phyloP scores from a whole-genome alignment of 2,797 vertebrate genomes.

The Alfaro cultratus region DNA sequence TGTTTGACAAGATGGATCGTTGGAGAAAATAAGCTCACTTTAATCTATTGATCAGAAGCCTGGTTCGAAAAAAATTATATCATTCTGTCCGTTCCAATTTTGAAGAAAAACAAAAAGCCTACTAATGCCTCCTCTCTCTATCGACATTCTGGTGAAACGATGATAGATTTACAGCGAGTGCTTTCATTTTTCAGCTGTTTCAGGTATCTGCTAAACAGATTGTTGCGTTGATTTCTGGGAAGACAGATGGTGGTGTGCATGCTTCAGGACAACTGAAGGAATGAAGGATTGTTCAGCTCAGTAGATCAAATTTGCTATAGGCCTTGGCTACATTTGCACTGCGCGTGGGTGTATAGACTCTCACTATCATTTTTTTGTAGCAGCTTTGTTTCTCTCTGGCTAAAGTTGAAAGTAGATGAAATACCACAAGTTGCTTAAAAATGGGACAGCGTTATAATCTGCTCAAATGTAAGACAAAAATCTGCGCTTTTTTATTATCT shows the following conservation, averaged over 20 bases:
- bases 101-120: conserved; percentile 81
- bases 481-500: conserved; percentile 15
- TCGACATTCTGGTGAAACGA: conserved; percentile 78
- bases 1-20: conserved; percentile 42
- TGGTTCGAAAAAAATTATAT: conserved; percentile 68
- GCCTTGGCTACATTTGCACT: conserved; percentile 79
- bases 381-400: conserved; percentile 78
- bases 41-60: conserved; percentile 68
- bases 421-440: conserved; percentile 67
- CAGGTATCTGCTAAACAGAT: conserved; percentile 86
- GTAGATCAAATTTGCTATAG: conserved; percentile 84
- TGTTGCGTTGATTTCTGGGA: conserved; percentile 84
- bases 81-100: conserved; percentile 78
- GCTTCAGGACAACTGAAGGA: conserved; percentile 81
- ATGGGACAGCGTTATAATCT: conserved; percentile 56
- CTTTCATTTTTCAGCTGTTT: conserved; percentile 82
- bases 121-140: conserved; percentile 79
- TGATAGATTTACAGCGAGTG: conserved; percentile 84
- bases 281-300: conserved; percentile 84
- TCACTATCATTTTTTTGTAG: conserved; percentile 68
- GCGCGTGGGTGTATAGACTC: conserved; percentile 72
- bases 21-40: conserved; percentile 51
- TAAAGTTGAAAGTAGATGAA: conserved; percentile 76
- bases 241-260: conserved; percentile 83
- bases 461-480: conserved; percentile 57